Evolutionary conservation across 2,113 vertebrate genomes (phyloP).

Genomic region (Nymphicus hollandicus): DNA sequence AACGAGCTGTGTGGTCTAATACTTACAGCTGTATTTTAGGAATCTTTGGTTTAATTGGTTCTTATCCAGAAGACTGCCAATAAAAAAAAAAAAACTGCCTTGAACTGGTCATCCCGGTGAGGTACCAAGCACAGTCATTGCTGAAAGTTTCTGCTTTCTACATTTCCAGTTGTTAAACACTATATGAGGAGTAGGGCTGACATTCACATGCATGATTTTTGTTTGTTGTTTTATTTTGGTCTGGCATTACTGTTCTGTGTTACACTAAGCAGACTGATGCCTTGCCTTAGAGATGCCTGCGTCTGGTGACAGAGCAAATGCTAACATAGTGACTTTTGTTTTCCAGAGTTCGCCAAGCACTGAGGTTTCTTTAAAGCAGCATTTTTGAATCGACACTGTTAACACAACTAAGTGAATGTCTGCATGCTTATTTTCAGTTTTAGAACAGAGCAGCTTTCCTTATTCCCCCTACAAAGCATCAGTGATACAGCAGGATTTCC

Average conservation of each 20-base stretch:
- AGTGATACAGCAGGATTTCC: not conserved
- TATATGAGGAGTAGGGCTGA: not conserved
- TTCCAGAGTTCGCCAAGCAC: not conserved
- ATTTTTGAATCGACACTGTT: not conserved
- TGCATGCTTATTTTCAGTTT: not conserved
- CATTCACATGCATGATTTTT: not conserved
- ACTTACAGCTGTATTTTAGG: not conserved
- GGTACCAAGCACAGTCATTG: not conserved
- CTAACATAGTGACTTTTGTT: not conserved
- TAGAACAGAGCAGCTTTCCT: not conserved
- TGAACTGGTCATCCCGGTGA: not conserved
- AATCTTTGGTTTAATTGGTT: not conserved
- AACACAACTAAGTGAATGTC: not conserved
- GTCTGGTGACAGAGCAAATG: not conserved
- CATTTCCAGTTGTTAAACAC: not conserved
- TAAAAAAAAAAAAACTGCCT: too few relatives aligned
- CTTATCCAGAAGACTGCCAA: not conserved
- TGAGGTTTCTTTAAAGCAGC: not conserved
- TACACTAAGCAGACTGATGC: not conserved
- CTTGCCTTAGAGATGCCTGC: not conserved
- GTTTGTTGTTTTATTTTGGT: not conserved
- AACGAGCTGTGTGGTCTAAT: not conserved
- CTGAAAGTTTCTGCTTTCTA: not conserved
- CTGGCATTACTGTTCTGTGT: not conserved
- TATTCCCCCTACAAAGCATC: not conserved